A percentile compares a stretch with the other conserved stretches of the same genome.
Evolutionary conservation across 2,113 vertebrate genomes (phyloP).

Genomic region (Dunckerocampus dactyliophorus): DNA sequence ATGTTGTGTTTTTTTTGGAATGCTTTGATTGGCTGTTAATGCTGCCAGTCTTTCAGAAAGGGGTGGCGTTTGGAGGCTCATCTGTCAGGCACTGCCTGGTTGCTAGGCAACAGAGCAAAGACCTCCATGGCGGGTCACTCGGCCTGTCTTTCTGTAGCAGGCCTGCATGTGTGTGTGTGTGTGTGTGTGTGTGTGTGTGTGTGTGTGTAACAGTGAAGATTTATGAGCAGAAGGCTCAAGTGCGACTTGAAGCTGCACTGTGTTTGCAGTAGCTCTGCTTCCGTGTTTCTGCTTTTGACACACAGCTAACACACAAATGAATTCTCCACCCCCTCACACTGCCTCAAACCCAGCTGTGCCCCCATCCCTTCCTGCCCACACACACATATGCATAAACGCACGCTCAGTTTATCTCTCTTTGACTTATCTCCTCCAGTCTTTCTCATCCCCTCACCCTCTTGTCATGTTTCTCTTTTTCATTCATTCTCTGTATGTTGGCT

Average conservation of each 20-base stretch:
- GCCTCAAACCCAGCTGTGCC: constrained; percentile 64
- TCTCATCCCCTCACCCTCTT: constrained; percentile 5
- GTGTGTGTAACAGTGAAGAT: constrained; percentile 36
- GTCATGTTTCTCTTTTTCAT: constrained; percentile 7
- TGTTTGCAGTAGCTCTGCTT: constrained; percentile 33
- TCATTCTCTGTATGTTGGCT: constrained; percentile 14
- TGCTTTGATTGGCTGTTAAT: constrained; percentile 36
- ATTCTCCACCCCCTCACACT: constrained; percentile 57
- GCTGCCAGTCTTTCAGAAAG: constrained; percentile 36
- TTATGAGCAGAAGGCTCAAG: constrained; percentile 41
- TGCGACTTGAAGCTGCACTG: constrained; percentile 6
- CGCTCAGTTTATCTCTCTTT: constrained; percentile 3
- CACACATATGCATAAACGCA: constrained; percentile 11
- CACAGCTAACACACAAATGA: constrained; percentile 45
- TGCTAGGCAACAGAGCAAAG: constrained; percentile 73
- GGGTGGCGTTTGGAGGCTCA: constrained; percentile 23
- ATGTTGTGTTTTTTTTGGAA: neutral
- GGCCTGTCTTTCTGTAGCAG: constrained; percentile 47
- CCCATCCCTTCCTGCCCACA: constrained; percentile 43
- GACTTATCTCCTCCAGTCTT: constrained; percentile 11
- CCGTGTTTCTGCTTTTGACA: constrained; percentile 34
- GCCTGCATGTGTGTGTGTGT: constrained; percentile 4
- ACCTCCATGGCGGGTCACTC: constrained; percentile 67
- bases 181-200: constrained; percentile 12
- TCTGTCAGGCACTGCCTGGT: constrained; percentile 66